Evolutionary conservation across 2,113 vertebrate genomes (phyloP).

Genomic region (Ailuropoda melanoleuca): DNA sequence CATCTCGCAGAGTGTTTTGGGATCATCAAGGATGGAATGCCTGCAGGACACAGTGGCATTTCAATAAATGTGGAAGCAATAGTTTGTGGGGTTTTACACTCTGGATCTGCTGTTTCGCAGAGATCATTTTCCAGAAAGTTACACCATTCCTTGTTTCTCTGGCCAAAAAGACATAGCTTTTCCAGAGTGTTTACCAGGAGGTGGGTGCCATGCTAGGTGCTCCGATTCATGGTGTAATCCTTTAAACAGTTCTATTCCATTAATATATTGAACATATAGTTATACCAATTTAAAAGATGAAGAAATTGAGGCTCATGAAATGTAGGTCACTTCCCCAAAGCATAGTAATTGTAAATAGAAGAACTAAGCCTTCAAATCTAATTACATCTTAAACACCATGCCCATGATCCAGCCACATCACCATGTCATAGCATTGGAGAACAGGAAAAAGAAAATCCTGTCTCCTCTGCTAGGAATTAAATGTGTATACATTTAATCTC

Average conservation of each 20-base stretch:
- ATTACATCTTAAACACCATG: background rate
- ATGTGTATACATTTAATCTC: background rate
- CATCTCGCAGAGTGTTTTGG: background rate
- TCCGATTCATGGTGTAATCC: background rate
- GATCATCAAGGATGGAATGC: background rate
- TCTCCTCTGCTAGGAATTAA: background rate
- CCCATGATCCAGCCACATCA: background rate
- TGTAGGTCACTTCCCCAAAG: background rate
- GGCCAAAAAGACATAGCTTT: background rate
- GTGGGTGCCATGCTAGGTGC: background rate
- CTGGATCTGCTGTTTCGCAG: background rate
- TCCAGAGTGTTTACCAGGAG: background rate
- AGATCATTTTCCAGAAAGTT: background rate
- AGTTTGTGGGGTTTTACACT: background rate
- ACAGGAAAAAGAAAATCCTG: background rate
- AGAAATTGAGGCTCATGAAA: conserved; percentile 9
- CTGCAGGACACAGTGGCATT: background rate
- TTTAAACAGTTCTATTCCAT: background rate
- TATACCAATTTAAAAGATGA: background rate
- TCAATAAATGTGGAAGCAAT: background rate
- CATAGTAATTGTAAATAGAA: background rate
- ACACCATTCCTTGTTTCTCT: background rate
- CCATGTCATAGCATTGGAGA: background rate
- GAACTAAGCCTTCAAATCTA: background rate
- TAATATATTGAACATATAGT: background rate